Evolutionary conservation across 92 coral and sea anemone genomes (phyloP).

Genomic region (Montipora capitata): DNA sequence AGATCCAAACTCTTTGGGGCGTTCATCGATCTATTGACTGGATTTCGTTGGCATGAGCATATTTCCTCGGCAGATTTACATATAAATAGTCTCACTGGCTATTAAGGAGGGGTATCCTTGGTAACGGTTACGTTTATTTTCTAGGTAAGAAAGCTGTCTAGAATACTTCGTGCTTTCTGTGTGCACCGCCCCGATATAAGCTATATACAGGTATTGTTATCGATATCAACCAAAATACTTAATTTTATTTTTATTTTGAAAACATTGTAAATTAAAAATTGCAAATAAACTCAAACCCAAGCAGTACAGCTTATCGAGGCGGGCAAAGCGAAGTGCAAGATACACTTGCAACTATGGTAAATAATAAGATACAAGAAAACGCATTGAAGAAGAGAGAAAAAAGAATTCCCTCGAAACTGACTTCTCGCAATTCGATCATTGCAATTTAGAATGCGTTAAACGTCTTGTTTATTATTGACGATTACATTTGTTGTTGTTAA

Average conservation of each 20-base stretch:
- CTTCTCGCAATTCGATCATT: background rate
- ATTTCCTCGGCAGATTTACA: background rate
- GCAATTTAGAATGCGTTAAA: background rate
- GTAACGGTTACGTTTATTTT: background rate
- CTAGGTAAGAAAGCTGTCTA: slow-evolving; percentile 76
- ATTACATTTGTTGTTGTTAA: background rate
- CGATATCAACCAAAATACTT: background rate
- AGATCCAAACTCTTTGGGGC: background rate
- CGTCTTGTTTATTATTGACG: background rate
- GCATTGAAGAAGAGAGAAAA: background rate
- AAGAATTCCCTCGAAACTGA: background rate
- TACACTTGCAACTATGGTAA: too few relatives aligned
- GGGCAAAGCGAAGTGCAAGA: too few relatives aligned
- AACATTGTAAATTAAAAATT: too few relatives aligned
- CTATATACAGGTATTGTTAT: slow-evolving; percentile 81
- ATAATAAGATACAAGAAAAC: too few relatives aligned
- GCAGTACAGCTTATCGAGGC: too few relatives aligned
- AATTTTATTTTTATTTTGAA: background rate
- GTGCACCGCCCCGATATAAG: slow-evolving; percentile 84
- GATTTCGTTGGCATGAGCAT: background rate
- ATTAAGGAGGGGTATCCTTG: background rate
- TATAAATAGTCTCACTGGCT: background rate
- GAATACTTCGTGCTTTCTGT: slow-evolving; percentile 85
- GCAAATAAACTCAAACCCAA: too few relatives aligned
- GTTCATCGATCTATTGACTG: background rate